Evolutionary conservation across 35 echinoderm and acorn worm genomes (phyloP).

Genomic region (Strongylocentrotus purpuratus): DNA sequence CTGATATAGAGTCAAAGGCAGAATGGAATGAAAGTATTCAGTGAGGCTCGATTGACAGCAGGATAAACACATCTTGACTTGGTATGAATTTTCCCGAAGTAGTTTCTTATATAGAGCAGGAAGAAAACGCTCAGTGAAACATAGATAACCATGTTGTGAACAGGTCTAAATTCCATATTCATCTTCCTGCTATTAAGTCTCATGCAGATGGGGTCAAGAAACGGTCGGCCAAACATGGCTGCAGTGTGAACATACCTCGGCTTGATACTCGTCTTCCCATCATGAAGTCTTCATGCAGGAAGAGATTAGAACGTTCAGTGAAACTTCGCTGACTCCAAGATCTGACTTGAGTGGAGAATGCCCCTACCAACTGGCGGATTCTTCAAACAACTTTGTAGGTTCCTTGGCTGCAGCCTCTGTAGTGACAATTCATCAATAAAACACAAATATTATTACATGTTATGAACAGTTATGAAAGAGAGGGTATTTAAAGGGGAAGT

Average conservation of each 20-base stretch:
- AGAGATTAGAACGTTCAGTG: neutral
- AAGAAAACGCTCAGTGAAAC: neutral
- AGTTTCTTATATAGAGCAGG: neutral
- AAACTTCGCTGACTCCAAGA: neutral
- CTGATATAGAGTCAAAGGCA: neutral
- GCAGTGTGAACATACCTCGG: neutral
- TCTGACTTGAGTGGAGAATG: neutral
- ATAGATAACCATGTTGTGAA: too few relatives aligned
- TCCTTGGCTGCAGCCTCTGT: slow-evolving; percentile 18
- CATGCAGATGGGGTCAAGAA: too few relatives aligned
- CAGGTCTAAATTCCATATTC: too few relatives aligned
- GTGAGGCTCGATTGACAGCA: neutral
- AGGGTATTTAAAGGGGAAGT: too few relatives aligned
- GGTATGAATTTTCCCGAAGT: neutral
- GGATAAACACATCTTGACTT: neutral
- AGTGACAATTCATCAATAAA: neutral
- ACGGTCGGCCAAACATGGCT: neutral
- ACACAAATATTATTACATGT: neutral
- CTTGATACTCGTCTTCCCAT: neutral
- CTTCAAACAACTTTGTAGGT: slow-evolving; percentile 22
- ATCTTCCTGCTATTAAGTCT: too few relatives aligned
- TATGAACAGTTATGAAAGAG: too few relatives aligned
- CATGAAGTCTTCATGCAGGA: neutral
- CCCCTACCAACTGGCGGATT: neutral
- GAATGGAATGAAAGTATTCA: neutral